Evolutionary conservation across 2,888 invertebrate species (phyloP).

Genomic region (Galeruca laticollis): DNA sequence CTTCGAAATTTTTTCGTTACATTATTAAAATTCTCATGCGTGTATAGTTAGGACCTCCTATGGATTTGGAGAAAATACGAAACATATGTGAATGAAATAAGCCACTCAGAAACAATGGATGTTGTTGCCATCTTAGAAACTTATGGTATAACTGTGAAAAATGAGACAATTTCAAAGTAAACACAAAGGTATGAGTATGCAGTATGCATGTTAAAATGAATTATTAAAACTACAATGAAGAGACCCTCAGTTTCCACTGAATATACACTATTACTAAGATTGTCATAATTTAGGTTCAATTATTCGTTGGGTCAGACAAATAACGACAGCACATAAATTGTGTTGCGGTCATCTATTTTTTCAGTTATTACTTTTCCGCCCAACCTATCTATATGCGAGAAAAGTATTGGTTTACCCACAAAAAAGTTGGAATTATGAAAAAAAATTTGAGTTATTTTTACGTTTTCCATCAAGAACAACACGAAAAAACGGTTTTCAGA

Average conservation of each 20-base stretch:
- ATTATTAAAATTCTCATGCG: not conserved
- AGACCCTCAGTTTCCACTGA: not conserved
- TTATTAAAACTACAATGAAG: not conserved
- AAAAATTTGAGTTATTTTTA: no score
- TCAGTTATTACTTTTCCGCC: no score
- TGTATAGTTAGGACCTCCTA: not conserved
- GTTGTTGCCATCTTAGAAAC: not conserved
- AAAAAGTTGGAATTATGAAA: no score
- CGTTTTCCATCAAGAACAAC: no score
- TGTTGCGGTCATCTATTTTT: no score
- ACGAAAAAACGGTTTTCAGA: no score
- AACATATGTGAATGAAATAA: slow-evolving; percentile 1
- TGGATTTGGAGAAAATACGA: not conserved
- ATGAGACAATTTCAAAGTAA: not conserved
- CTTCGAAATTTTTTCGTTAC: no score
- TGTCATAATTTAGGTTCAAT: no score
- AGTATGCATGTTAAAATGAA: not conserved
- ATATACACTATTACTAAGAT: not conserved
- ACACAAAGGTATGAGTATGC: not conserved
- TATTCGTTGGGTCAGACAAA: no score
- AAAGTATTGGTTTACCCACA: no score
- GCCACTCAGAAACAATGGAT: not conserved
- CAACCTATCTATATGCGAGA: no score
- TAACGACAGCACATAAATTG: no score
- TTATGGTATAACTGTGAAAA: not conserved